Evolutionary conservation across 1,140 invertebrate genomes (phyloP), one percentile per base, ranked within the genome.

Genomic region (Drosophila teissieri): DNA sequence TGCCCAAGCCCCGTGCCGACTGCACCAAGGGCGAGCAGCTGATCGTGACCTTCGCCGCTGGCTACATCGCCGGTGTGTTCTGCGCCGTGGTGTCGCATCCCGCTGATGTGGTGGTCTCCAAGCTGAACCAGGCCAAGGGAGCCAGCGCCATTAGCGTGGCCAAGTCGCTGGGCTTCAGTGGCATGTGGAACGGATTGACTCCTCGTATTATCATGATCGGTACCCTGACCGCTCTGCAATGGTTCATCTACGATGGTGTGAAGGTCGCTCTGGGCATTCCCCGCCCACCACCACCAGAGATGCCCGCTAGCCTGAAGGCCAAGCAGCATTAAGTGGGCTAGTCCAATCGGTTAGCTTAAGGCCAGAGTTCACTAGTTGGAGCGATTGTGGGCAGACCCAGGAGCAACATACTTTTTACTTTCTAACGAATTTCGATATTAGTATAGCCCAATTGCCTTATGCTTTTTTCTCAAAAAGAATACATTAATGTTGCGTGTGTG

Each of bases 201-300:
- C 98, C 99, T 15, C 98, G 99, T 94, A 99, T 99, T 90, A 95
- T 99, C 73, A 99, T 99, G 99, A 99, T 99, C 91, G 99, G 99
- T 96, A 99, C 99, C 10, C 94, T 99, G 46, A 99, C 99, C 49
- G 99, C 98, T 46, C 95, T 98, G 58, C 99, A 99, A 93, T 99
- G 99, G 99, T 99, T 99, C 94, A 99, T 99, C 93, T 99, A 99
- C 91, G 99, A 99, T 92, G 98, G 97, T 55, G 98, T 99, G 22
- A 98, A 98, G 93, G 97, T 98, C 4, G 96, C 94, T 81, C 94
- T 98, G 42, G 94, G 95, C 69, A 96, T 99, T 93, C 99, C 99
- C 45, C 95, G 99, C 78, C 99, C 99, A 86, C 99, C 99, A 92
- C 99, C 99, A 93, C 97, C 98, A 92, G 96, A 97, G 93, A 99